Percentiles rank a stretch among this genome's conserved stretches.
Conservation (phyloP, 2,888 invertebrate species). For the Eristalis tenax region DNA sequence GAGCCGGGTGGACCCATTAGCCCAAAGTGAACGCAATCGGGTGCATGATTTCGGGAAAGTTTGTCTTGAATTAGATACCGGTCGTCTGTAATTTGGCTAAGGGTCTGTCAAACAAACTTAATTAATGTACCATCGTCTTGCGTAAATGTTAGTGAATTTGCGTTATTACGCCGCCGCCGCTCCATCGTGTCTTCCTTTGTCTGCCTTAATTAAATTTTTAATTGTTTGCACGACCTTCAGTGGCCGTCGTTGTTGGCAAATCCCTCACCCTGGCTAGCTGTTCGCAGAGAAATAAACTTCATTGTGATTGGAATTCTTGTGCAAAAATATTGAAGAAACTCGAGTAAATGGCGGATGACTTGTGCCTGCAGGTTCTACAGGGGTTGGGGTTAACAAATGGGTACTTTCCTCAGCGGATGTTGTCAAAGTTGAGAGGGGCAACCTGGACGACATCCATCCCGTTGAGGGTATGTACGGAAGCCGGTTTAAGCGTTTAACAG, state of each 20-base stretch:
- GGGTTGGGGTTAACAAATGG: too few relatives aligned
- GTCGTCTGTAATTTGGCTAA: background rate
- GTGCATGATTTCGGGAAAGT: background rate
- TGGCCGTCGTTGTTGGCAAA: background rate
- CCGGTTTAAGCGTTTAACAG: too few relatives aligned
- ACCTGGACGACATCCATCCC: too few relatives aligned
- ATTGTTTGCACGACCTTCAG: background rate
- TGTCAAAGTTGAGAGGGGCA: too few relatives aligned
- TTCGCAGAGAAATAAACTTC: background rate
- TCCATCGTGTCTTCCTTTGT: background rate
- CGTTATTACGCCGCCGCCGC: background rate
- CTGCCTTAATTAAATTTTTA: background rate
- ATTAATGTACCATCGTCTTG: background rate
- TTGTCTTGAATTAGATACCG: background rate
- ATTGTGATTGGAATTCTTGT: background rate
- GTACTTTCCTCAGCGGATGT: too few relatives aligned
- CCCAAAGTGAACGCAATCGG: background rate
- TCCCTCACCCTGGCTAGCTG: background rate
- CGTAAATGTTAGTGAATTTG: background rate
- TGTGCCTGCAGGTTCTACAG: too few relatives aligned
- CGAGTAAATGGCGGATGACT: too few relatives aligned
- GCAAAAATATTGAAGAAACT: too few relatives aligned
- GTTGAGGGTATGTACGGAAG: too few relatives aligned
- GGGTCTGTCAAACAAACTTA: slow-evolving; percentile 1
- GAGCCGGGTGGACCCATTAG: background rate